phyloP scores from a whole-genome alignment of 2,113 vertebrate species.

The Tylochromis polylepis region DNA sequence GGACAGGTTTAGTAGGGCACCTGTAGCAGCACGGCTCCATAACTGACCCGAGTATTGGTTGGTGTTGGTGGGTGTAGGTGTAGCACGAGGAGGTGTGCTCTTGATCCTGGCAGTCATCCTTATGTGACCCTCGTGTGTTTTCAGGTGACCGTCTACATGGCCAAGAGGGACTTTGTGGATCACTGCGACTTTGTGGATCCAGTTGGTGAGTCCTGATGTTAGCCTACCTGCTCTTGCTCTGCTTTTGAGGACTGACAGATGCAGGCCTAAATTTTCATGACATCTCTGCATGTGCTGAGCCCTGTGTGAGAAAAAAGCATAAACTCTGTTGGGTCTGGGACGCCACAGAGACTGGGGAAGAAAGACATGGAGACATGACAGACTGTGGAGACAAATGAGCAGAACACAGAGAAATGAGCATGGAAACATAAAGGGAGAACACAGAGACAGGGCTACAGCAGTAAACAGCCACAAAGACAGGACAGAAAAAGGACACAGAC shows the following conservation, averaged over 20 bases:
- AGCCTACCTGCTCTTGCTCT: not conserved
- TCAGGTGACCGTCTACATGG: constrained; percentile 87
- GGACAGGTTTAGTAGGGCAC: not conserved
- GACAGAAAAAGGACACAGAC: not conserved
- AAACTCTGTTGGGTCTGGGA: not conserved
- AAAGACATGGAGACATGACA: not conserved
- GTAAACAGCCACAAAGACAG: not conserved
- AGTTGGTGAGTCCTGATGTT: constrained; percentile 79
- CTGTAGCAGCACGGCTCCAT: too few relatives aligned
- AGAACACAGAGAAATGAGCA: not conserved
- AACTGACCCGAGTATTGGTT: too few relatives aligned
- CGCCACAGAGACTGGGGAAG: not conserved
- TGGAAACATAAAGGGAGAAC: too few relatives aligned
- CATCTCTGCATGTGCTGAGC: not conserved
- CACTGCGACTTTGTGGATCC: constrained; percentile 80
- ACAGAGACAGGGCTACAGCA: not conserved
- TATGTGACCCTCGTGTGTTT: not conserved
- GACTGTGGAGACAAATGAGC: not conserved
- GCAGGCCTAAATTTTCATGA: not conserved
- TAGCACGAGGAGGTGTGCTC: not conserved
- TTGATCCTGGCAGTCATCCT: not conserved
- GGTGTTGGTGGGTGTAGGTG: too few relatives aligned
- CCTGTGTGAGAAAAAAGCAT: not conserved
- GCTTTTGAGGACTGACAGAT: not conserved
- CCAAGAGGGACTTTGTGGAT: constrained; percentile 88